Conservation (phyloP, 2,888 invertebrate species). For the Lasiommata megera region DNA sequence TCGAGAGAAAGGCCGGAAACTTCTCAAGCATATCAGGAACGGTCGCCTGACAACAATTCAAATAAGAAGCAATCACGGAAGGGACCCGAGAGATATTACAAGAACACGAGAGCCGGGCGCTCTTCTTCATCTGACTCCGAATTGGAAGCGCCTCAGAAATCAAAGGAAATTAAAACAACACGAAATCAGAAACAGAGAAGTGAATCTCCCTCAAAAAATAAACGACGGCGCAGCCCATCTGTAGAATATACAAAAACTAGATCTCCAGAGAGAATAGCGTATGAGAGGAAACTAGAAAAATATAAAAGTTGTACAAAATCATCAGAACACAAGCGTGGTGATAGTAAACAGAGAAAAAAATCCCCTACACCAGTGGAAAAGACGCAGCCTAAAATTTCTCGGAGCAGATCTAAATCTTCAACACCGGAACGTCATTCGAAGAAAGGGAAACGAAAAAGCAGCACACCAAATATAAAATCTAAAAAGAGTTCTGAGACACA, state of each 20-base stretch:
- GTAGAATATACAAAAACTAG: constrained; percentile 41
- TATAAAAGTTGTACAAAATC: constrained; percentile 45
- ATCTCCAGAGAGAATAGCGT: constrained; percentile 39
- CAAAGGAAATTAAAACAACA: constrained; percentile 42
- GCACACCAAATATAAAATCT: constrained; percentile 45
- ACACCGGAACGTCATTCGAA: constrained; percentile 43
- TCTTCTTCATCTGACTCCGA: constrained; percentile 60
- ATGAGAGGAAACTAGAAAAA: constrained; percentile 48
- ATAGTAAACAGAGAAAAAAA: constrained; percentile 44
- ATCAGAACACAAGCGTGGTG: constrained; percentile 45
- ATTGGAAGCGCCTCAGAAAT: constrained; percentile 46
- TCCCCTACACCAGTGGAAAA: constrained; percentile 49
- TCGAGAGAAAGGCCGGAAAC: constrained; percentile 51
- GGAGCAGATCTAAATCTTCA: constrained; percentile 54
- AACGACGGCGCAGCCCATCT: constrained; percentile 50
- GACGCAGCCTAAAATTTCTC: constrained; percentile 29
- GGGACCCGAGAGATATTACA: constrained; percentile 50
- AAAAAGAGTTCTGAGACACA: constrained; percentile 48
- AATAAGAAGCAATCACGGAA: constrained; percentile 20
- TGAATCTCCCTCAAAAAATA: constrained; percentile 43
- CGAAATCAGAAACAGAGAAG: constrained; percentile 48
- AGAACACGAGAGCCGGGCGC: constrained; percentile 46
- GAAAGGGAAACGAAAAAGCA: constrained; percentile 49
- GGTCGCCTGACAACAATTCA: constrained; percentile 37
- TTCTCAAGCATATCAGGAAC: constrained; percentile 51